Evolutionary conservation across 2,797 vertebrate species (phyloP), one percentile per base, ranked within the genome.

Genomic region (Catamblyrhynchus diadema): DNA sequence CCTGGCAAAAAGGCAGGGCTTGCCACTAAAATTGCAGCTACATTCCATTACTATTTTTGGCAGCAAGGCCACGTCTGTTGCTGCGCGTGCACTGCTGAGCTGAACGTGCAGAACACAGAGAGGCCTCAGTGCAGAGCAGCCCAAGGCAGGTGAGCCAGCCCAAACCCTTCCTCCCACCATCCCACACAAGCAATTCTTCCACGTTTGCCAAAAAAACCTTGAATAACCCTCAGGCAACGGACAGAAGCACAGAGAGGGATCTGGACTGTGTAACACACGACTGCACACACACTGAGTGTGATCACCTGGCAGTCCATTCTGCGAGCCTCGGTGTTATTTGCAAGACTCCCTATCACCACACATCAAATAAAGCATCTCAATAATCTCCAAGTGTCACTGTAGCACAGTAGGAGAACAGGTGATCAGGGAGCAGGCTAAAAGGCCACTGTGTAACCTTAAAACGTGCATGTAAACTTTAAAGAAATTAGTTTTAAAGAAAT

Each of bases 31-130:
- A 71, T 8, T 81, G n/a, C 59, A 92, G 25, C 44, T 30, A 15
- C 71, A 30, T 90, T 73, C 65, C 72, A 86, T 48, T 15, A 21
- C 86, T 84, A 14, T 73, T 92, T 94, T 70, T 54, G 81, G 89
- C 78, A 75, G 12, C 51, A 56, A 39, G 70, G 35, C 61, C 44
- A 28, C 0, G 0, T 51, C 80, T 62, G 42, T 3, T 8, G 14
- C 74, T 91, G 37, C 0, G 0, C 2, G 33, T 10, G n/a, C 22
- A 1, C 41, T 45, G 45, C 28, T 9, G 77, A 60, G 42, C 83
- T 44, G 66, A 81, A 59, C 4, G 3, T 0, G 8, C 66, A 72
- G 54, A 44, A 22, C 13, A 7, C 8, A 1, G 37, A 10, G 1
- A 82, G 1, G 5, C 27, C 48, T 69, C 47, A 9, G 51, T 5